Evolutionary conservation across 2,888 invertebrate species (phyloP), one percentile per base, ranked within the genome.

Genomic region (Platycheirus albimanus): DNA sequence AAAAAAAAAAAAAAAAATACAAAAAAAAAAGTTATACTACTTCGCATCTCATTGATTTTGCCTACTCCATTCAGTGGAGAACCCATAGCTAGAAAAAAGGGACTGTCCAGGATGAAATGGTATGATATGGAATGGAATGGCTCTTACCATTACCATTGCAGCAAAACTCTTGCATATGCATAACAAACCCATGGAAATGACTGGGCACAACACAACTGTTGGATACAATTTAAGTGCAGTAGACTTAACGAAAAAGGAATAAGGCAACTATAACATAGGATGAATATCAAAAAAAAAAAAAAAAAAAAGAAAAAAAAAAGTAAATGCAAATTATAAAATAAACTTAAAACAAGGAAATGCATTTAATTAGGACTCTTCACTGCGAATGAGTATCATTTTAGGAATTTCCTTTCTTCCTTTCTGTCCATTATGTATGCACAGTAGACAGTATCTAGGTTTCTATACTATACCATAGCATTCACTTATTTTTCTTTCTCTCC

Each of bases 31-130:
- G 10, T 4, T 8, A 4, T 11, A 41, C 11, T 70, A 52, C 41
- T 76, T 71, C 70, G 80, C 80, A 81, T 81, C 71, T 75, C 71
- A 81, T 81, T 81, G 80, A 81, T 81, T 76, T 61, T 66, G 51
- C 76, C 63, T 81, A 76, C 76, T 47, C n/a, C n/a, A 69, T 69
- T 63, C 76, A 69, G 69, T 77, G 49, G 49, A 28, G 15, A 20
- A 20, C 11, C n/a, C n/a, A n/a, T n/a, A 15, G 30, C 19, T 17
- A 15, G 43, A 61, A 15, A 20, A 17, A 4, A 28, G 20, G 36
- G 19, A 20, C 30, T 28, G n/a, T n/a, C 45, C 15, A 20, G 56
- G 51, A 28, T 43, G 19, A 33, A 30, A 13, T 61, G 43, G 30
- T 19, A 15, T 30, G 30, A 4, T 15, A 11, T 24, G 38, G n/a